These are phyloP conservation scores for Yponomeuta sedellus DNA, from an alignment of 2,888 invertebrate species.

Conservation along the genomic window DNA sequence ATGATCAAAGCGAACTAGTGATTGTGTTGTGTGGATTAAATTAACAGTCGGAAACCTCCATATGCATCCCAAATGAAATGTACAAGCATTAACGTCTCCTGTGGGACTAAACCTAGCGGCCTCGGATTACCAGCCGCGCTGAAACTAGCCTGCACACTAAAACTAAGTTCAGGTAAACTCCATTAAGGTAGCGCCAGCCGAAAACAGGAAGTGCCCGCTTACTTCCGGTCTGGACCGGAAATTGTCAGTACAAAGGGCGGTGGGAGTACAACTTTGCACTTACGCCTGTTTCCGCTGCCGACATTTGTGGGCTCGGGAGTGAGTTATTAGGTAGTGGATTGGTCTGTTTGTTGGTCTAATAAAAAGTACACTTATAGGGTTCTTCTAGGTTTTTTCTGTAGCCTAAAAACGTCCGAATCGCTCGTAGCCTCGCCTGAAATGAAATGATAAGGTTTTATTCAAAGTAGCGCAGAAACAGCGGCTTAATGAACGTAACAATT, in stretches of 20 bases:
- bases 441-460: too few species aligned
- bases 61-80: background rate
- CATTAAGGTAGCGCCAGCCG: background rate
- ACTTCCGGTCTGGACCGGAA: constrained; percentile 7
- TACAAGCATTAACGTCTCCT: background rate
- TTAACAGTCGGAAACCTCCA: too few species aligned
- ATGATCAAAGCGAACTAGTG: too few species aligned
- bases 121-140: background rate
- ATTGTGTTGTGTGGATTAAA: too few species aligned
- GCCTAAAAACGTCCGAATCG: too few species aligned
- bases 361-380: too few species aligned
- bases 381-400: too few species aligned
- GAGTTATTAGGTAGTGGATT: background rate
- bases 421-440: too few species aligned
- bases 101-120: background rate
- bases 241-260: constrained; percentile 7
- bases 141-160: background rate
- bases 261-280: constrained; percentile 5
- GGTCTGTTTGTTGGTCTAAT: background rate
- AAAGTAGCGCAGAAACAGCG: too few species aligned
- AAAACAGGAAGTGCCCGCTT: background rate
- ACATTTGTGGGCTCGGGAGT: background rate
- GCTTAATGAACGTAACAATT: too few species aligned
- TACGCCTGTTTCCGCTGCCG: constrained; percentile 2
- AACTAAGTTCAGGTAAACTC: background rate